Evolutionary conservation across 2,797 vertebrate genomes (phyloP), one percentile per base, ranked within the genome.

Genomic region (Silurus aristotelis): DNA sequence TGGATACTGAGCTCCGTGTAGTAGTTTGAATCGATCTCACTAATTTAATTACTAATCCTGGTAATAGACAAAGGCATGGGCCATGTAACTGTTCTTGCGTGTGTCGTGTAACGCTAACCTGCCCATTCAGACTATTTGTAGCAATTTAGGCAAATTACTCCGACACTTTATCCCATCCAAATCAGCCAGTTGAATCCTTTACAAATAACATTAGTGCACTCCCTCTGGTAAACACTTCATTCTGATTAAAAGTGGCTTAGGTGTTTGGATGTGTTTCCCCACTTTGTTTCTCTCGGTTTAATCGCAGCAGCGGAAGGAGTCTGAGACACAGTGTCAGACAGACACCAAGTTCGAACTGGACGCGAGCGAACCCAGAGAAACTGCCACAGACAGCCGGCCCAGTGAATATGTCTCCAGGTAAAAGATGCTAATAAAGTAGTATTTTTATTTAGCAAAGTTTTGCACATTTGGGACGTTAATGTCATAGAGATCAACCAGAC

Each of bases 251-350:
- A 67, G 46, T 55, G 46, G 63, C 15, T 52, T 27, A 27, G 22
- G 27, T 80, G 61, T 64, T 27, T 80, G 61, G 77, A 79, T 48
- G 38, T 17, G 60, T 46, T 48, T 80, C 60, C 60, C 63, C 77
- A 48, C 77, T 80, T 80, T 46, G 20, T 80, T 55, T 67, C 5
- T 67, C 7, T 81, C 17, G 75, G 22, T 64, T 46, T 72, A 43
- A 71, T 86, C 55, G 83, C 91, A 99, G 98, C 97, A 98, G 92
- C 94, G 97, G 66, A 98, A 99, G 85, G 98, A 99, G 91, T 99
- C 97, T 0, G 98, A 99, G 94, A 99, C 97, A 0, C 97, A 99
- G 91, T 99, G 97, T 93, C 98, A 99, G 93, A 99, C 97, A 1
- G 98, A 99, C 91, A 95, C 87, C 91, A 99, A 98, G 92, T 98